phyloP scores from a whole-genome alignment of 2,113 vertebrate genomes.

The Loxodonta africana region DNA sequence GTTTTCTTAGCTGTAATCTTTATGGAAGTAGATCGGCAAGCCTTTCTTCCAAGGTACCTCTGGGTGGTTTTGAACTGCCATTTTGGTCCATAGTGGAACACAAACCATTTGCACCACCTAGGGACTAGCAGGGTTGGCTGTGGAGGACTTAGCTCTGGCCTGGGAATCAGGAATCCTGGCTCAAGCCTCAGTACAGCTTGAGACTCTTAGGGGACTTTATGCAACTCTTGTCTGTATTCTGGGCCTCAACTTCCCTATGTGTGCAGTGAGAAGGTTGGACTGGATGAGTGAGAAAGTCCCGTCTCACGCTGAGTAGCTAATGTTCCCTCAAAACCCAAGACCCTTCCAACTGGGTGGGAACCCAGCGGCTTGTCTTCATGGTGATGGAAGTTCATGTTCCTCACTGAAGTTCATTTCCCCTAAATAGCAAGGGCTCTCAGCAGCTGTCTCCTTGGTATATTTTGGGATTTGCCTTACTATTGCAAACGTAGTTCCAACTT shows the following conservation, averaged over 20 bases:
- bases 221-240: not conserved
- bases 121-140: too few relatives aligned
- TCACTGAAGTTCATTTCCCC: not conserved
- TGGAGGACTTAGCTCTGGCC: not conserved
- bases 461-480: not conserved
- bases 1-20: not conserved
- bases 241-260: not conserved
- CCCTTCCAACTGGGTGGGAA: not conserved
- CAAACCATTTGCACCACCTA: not conserved
- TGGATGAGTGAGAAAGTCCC: not conserved
- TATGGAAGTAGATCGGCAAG: not conserved
- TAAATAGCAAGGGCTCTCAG: not conserved
- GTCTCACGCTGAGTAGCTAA: not conserved
- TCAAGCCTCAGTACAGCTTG: not conserved
- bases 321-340: not conserved
- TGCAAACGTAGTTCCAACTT: not conserved
- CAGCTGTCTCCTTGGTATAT: not conserved
- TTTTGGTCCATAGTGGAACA: not conserved
- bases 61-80: not conserved
- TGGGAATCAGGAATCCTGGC: not conserved
- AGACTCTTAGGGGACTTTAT: not conserved
- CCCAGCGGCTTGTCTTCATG: not conserved
- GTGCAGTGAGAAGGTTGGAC: not conserved
- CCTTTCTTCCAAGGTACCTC: not conserved
- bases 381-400: not conserved